Evolutionary conservation across 2,888 invertebrate genomes (phyloP).

Genomic region (Sinopyrophorus schimmeli): DNA sequence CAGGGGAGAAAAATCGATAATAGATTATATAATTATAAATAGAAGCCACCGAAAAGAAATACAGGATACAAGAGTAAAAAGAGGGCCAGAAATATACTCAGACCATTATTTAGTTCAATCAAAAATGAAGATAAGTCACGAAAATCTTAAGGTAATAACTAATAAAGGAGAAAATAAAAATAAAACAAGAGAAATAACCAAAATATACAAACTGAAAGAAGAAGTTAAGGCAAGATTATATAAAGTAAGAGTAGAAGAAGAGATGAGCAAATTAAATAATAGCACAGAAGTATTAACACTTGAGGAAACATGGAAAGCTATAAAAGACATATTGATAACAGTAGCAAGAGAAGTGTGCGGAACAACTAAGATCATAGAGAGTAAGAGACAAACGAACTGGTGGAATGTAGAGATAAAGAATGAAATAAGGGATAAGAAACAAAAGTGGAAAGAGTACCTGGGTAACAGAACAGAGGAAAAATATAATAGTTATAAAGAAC

Average conservation of each 20-base stretch:
- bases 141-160: too few species aligned
- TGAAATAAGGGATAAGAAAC: slow-evolving; percentile 2
- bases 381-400: slow-evolving; percentile 2
- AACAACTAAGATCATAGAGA: not conserved
- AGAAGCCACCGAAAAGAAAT: slow-evolving; percentile 12
- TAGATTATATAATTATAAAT: slow-evolving; percentile 18
- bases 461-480: slow-evolving; percentile 1
- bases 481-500: not conserved
- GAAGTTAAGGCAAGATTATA: too few species aligned
- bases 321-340: slow-evolving; percentile 1
- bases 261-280: too few species aligned
- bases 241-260: too few species aligned
- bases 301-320: not conserved
- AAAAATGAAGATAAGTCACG: too few species aligned
- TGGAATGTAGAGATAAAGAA: slow-evolving; percentile 1
- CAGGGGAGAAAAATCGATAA: slow-evolving; percentile 21
- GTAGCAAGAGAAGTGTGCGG: slow-evolving; percentile 2
- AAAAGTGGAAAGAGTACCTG: slow-evolving; percentile 2
- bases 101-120: slow-evolving; percentile 24
- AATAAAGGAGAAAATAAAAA: too few species aligned
- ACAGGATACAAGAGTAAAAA: slow-evolving; percentile 19
- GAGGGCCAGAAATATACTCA: slow-evolving; percentile 19
- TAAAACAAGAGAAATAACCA: too few species aligned
- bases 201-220: not conserved
- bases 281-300: too few species aligned